Base-by-base conservation (phyloP, 2,888 invertebrate species). In the Rhamnusium bicolor region DNA sequence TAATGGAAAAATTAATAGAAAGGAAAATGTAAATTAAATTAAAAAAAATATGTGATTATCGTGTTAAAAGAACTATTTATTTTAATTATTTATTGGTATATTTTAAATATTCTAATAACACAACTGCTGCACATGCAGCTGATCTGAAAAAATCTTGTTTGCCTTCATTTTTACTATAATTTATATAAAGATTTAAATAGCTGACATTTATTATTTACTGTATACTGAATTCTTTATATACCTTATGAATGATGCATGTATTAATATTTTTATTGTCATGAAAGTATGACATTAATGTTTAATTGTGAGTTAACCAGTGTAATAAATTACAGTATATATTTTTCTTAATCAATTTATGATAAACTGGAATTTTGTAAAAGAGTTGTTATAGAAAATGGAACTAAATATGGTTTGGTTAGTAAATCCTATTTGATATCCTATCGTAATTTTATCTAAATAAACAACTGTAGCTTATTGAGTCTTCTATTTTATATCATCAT, bases 191-290 rank as follows among this genome's bases (percentile, higher is more conserved):
- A 76, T 78, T 79, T 78, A 79, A 78, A 79, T 70, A 75, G 67
- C 71, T 79, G 80, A 72, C 80, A 80, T 75, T 76, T 77, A 77
- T 78, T 79, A 79, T 79, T 80, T 79, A 79, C 78, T 74, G 77
- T 72, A 72, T 76, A 79, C 78, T 80, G 78, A 79, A 78, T 80
- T 79, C 70, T 68, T 21, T n/a, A n/a, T n/a, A 32, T 62, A 53
- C 16, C 70, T 70, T 62, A 76, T 76, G 61, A 74, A 76, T 76
- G 76, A 76, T 74, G 68, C 72, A 76, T 76, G 67, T 24, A 63
- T 66, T 40, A 47, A 56, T 53, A 68, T 54, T 32, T 56, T 51
- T 47, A 40, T 46, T 24, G 51, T 71, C 49, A 56, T 68, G 24
- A 21, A 29, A 63, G 69, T 58, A 68, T 65, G 63, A 71, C 32